Base-by-base conservation (phyloP, 2,888 invertebrate species). In the Glomeris marginata region DNA sequence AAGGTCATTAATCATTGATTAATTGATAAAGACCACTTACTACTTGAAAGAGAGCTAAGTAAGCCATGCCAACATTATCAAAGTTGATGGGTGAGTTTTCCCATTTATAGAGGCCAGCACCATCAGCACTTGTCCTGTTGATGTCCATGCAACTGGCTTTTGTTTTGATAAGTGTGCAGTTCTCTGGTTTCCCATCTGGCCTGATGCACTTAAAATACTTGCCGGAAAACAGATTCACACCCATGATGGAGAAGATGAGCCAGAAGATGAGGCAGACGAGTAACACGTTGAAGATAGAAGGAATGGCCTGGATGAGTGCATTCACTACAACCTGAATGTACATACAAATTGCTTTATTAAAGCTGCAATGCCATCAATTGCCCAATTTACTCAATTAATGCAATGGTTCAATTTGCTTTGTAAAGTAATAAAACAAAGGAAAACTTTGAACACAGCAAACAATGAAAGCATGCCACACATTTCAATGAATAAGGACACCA, bases 191-290 rank as follows among this genome's bases (percentile, higher is more conserved):
- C 3, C 28, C 28, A 28, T 28, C 28, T 28, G n/a, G n/a, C n/a
- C n/a, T 87, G 57, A 86, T 81, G 69, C 91, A 92, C 84, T 88
- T 90, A 71, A 81, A 85, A 72, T 92, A 95, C 75, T 91, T 91
- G 67, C 95, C 95, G 71, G 87, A 87, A 69, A 97, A 95, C 63
- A 95, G 77, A 71, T 97, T 92, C 54, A 97, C 95, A 60, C 95
- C 95, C 90, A 97, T 94, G 64, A 97, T 97, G 68, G 94, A 90
- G 72, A 97, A 97, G 71, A 97, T 95, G 63, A 97, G 81, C 95
- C 95, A 97, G 77, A 97, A 95, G 73, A 97, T 94, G 68, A 97
- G 81, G 77, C 95, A 95, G 72, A 97, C 95, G 69, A 97, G 78
- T 69, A 97, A 77, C 74, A 97, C 95, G 76, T 97, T 94, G 80